Evolutionary conservation across 2,113 vertebrate genomes (phyloP).

Genomic region (Anguilla japonica): DNA sequence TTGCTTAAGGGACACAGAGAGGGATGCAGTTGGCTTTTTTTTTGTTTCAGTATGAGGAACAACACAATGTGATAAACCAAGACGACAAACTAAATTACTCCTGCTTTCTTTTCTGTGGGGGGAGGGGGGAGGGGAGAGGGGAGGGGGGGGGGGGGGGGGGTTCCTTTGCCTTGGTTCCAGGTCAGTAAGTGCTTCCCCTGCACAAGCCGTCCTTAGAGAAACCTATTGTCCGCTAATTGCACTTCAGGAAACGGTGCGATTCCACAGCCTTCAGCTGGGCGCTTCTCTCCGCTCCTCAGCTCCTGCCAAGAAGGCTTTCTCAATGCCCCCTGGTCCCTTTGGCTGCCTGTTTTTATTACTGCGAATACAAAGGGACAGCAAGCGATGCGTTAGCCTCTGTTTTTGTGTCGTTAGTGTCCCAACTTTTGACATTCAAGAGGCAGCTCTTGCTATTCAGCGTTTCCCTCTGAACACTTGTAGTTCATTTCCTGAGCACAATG

Average conservation of each 20-base stretch:
- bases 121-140: neutral
- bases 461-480: neutral
- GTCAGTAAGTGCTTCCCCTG: constrained; percentile 5
- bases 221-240: neutral
- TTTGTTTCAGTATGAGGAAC: neutral
- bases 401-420: neutral
- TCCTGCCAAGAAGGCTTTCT: neutral
- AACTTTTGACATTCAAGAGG: neutral
- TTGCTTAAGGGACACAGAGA: neutral
- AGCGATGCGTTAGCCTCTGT: neutral
- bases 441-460: neutral
- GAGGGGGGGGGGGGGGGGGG: neutral
- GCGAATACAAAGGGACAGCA: neutral
- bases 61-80: neutral
- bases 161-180: neutral
- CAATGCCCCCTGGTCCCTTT: neutral
- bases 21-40: neutral
- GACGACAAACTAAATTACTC: neutral
- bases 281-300: neutral
- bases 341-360: neutral
- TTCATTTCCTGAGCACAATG: neutral
- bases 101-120: neutral
- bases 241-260: constrained; percentile 8
- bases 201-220: neutral
- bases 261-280: neutral